Percentiles rank a stretch among this genome's conserved stretches.
Conservation (phyloP, 2,888 invertebrate species). For the Volucella zonaria region DNA sequence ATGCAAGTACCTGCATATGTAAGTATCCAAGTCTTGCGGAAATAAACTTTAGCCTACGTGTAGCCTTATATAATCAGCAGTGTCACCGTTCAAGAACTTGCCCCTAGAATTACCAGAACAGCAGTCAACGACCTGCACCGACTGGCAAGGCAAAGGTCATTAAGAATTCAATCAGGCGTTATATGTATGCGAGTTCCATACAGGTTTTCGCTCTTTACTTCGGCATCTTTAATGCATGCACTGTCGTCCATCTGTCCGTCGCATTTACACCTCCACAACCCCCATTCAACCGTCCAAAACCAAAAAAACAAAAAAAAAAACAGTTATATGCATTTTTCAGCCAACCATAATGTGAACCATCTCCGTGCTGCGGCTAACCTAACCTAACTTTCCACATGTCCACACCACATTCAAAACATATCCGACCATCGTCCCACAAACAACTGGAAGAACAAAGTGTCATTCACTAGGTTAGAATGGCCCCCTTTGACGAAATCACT, state of each 20-base stretch:
- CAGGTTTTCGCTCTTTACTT: constrained; percentile 66
- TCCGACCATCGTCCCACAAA: neutral
- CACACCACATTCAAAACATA: constrained; percentile 38
- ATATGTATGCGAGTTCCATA: neutral
- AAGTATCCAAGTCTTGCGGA: too few relatives aligned
- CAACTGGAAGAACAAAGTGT: constrained; percentile 61
- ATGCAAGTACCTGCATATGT: too few relatives aligned
- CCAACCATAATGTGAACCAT: constrained; percentile 67
- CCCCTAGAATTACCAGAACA: too few relatives aligned
- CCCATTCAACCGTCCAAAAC: constrained; percentile 34
- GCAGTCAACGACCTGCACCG: too few relatives aligned
- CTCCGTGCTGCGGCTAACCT: constrained; percentile 68
- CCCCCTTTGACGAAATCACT: constrained; percentile 43
- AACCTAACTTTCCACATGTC: constrained; percentile 62
- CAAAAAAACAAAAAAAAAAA: constrained; percentile 15
- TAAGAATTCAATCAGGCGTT: too few relatives aligned
- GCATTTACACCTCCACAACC: constrained; percentile 44
- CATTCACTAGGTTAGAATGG: constrained; percentile 58
- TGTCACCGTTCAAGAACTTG: too few relatives aligned
- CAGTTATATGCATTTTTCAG: constrained; percentile 60
- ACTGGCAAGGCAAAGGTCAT: too few relatives aligned
- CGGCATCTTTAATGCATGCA: constrained; percentile 64
- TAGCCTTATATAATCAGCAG: too few relatives aligned
- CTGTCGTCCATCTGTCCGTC: constrained; percentile 49
- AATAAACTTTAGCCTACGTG: too few relatives aligned